Conservation (phyloP, 2,113 vertebrate genomes). For the Ammospiza caudacuta region DNA sequence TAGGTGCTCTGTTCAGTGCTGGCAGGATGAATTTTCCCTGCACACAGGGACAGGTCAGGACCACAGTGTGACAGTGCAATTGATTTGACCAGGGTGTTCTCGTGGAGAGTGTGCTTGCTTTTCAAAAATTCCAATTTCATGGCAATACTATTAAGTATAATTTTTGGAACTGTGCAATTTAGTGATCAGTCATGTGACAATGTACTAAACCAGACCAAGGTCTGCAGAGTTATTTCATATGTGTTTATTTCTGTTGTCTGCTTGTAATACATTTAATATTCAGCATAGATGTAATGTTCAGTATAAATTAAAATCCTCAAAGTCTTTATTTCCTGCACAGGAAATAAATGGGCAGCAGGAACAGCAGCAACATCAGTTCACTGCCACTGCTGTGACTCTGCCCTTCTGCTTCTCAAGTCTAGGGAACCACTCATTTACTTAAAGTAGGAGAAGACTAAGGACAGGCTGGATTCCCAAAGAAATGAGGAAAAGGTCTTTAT, state of each 20-base stretch:
- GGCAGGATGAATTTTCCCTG: not conserved
- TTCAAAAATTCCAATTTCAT: not conserved
- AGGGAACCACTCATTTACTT: not conserved
- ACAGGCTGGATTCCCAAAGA: not conserved
- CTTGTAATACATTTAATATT: not conserved
- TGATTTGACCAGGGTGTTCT: not conserved
- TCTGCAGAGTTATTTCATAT: not conserved
- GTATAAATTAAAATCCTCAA: conserved; percentile 1
- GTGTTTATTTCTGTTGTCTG: not conserved
- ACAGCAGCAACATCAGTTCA: not conserved
- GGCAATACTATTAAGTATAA: not conserved
- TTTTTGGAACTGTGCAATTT: not conserved
- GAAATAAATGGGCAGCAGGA: not conserved
- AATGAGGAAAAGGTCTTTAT: not conserved
- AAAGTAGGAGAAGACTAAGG: not conserved
- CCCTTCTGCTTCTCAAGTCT: not conserved
- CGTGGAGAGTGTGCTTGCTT: not conserved
- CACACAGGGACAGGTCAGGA: not conserved
- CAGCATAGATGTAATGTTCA: not conserved
- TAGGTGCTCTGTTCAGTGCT: not conserved
- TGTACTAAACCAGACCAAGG: not conserved
- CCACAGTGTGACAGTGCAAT: not conserved
- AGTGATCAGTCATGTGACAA: not conserved
- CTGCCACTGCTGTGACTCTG: not conserved
- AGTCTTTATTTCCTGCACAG: not conserved